Base-by-base conservation (phyloP, 2,113 vertebrate species). In the Mionectes macconnelli region DNA sequence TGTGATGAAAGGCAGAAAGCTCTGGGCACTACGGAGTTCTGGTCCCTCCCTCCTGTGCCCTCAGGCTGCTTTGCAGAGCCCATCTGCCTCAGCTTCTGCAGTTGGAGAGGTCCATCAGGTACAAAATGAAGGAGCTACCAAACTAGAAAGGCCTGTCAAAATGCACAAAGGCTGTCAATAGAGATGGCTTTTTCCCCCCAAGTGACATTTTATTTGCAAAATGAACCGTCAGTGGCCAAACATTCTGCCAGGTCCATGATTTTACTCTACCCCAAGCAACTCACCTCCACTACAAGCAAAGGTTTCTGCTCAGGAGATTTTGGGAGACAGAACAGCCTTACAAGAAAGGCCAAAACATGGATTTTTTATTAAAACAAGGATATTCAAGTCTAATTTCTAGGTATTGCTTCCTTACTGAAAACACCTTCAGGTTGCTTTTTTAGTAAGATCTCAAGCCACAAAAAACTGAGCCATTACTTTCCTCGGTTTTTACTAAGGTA, bases 51-150 rank as follows among this genome's bases (percentile, higher is more conserved):
- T 93, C 89, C 91, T 90, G 87, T 97, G 95, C 97, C 97, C 97
- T 98, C 97, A 96, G 97, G 98, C 97, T 96, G 95, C 93, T 78
- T 78, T 95, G 80, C 60, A 23, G 90, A 95, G 97, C 96, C 97
- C 97, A 97, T 97, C 97, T 98, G 97, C 97, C 96, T 97, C 79
- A 3, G 79, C 92, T 87, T 84, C 91, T 88, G 67, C 93, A 87
- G 93, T 31, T 75, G 47, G 21, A 95, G 85, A 96, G 94, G 87
- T 84, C 94, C 94, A 5, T 95, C 84, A 79, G 67, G 93, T 86
- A 83, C 67, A 93, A 91, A 95, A 96, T 6, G 90, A 94, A 86
- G 84, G 21, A 93, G 74, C 91, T 87, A 90, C 82, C 37, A 64
- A 70, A 95, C 72, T 90, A 96, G 73, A 88, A 94, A 69, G 56